phyloP scores from a whole-genome alignment of 2,797 vertebrate genomes.

The Mycteria americana region DNA sequence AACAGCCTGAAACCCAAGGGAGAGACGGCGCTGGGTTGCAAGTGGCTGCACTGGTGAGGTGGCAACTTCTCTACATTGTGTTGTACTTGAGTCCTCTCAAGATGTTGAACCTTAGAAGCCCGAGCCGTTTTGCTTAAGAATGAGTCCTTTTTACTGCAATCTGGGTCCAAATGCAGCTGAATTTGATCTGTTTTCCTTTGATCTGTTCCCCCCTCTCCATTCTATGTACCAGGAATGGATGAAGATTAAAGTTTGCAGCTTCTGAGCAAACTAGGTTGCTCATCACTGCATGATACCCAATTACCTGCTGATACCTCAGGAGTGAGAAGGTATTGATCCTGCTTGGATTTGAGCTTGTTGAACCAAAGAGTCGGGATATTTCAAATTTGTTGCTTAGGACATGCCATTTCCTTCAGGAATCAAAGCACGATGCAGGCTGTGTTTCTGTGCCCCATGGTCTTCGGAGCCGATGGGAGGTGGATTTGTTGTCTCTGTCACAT shows the following conservation, averaged over 20 bases:
- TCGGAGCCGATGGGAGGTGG: background rate
- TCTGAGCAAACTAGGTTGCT: slow-evolving; percentile 59
- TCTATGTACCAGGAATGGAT: slow-evolving; percentile 9
- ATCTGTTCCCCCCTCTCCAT: slow-evolving; percentile 51
- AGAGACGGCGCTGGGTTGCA: background rate
- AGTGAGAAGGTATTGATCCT: slow-evolving; percentile 57
- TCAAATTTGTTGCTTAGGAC: background rate
- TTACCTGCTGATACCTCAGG: slow-evolving; percentile 55
- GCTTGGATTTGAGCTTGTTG: slow-evolving; percentile 44
- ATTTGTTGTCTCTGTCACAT: background rate
- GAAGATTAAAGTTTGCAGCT: slow-evolving; percentile 66
- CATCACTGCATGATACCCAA: slow-evolving; percentile 44
- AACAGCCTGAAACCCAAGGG: background rate
- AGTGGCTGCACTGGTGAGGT: background rate
- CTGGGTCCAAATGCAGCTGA: slow-evolving; percentile 25
- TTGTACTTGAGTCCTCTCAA: background rate
- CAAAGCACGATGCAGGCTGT: background rate
- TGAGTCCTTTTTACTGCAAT: slow-evolving; percentile 30
- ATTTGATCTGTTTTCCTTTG: slow-evolving; percentile 52
- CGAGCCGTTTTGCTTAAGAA: slow-evolving; percentile 28
- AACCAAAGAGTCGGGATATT: slow-evolving; percentile 19
- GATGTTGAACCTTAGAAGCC: background rate
- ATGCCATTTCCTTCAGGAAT: background rate
- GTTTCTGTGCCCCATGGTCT: background rate
- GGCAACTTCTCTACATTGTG: background rate